A percentile compares a stretch with the other conserved stretches of the same genome.
Conservation (phyloP, 2,797 vertebrate genomes). For the Pangasius mekongensis region DNA sequence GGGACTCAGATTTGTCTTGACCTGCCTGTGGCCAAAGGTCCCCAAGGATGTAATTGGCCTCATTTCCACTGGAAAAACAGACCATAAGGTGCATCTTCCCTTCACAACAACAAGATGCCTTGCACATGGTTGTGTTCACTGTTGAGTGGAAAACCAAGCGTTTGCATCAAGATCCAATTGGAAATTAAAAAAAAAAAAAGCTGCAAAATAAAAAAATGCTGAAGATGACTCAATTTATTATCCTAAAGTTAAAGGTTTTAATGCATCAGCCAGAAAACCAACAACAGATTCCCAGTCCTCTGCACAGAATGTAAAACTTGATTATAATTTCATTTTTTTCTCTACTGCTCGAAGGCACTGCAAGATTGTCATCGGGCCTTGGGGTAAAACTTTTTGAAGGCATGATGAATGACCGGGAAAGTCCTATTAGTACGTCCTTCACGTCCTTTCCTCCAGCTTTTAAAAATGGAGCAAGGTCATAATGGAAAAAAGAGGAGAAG, state of each 20-base stretch:
- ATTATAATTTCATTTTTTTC: not conserved
- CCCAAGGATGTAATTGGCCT: conserved; percentile 6
- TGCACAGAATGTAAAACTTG: not conserved
- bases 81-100: not conserved
- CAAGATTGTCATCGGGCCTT: conserved; percentile 23
- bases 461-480: conserved; percentile 67
- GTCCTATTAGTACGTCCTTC: conserved; percentile 56
- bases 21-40: not conserved
- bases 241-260: not conserved
- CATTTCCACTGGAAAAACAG: not conserved
- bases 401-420: conserved; percentile 57
- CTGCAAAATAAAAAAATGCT: not conserved
- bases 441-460: conserved; percentile 53
- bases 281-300: not conserved
- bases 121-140: not conserved
- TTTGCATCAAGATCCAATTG: not conserved
- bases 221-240: not conserved
- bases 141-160: not conserved
- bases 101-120: not conserved
- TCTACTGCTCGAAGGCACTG: not conserved
- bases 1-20: conserved; percentile 20
- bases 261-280: not conserved
- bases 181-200: not conserved
- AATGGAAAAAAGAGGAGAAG: conserved; percentile 61
- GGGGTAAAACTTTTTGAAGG: conserved; percentile 53